Conservation (phyloP, 2,888 invertebrate genomes). For the Meliscaeva auricollis region DNA sequence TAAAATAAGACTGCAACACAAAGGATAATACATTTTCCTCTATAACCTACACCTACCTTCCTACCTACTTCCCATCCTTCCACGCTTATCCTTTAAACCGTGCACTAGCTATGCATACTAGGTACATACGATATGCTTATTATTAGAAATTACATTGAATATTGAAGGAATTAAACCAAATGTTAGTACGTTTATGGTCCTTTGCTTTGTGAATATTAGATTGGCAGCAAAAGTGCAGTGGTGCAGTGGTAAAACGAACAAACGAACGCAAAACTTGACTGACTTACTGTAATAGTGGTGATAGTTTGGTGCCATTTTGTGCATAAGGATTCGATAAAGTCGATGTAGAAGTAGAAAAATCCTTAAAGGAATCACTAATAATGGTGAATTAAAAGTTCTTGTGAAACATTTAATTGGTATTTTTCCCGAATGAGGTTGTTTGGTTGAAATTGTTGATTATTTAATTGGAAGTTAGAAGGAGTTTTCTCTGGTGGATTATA, state of each 20-base stretch:
- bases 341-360: constrained; percentile 19
- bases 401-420: constrained; percentile 70
- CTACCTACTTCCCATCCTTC: background rate
- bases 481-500: background rate
- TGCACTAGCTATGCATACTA: background rate
- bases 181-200: constrained; percentile 20
- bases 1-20: constrained; percentile 32
- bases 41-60: too few relatives aligned
- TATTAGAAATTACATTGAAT: constrained; percentile 70
- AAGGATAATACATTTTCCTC: constrained; percentile 18
- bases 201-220: constrained; percentile 70
- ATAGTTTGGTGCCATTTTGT: constrained; percentile 56
- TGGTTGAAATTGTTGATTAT: constrained; percentile 69
- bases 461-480: constrained; percentile 55
- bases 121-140: constrained; percentile 45
- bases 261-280: background rate
- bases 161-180: constrained; percentile 71
- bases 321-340: constrained; percentile 32
- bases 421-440: constrained; percentile 69
- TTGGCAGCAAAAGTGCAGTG: constrained; percentile 15
- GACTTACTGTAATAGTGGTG: constrained; percentile 6
- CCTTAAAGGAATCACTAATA: constrained; percentile 69
- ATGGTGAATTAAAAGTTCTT: constrained; percentile 72
- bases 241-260: background rate
- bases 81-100: constrained; percentile 15